Percentiles rank a stretch among this genome's conserved stretches.
Conservation (phyloP, 1,140 invertebrate genomes). For the Laodelphax striatellus region DNA sequence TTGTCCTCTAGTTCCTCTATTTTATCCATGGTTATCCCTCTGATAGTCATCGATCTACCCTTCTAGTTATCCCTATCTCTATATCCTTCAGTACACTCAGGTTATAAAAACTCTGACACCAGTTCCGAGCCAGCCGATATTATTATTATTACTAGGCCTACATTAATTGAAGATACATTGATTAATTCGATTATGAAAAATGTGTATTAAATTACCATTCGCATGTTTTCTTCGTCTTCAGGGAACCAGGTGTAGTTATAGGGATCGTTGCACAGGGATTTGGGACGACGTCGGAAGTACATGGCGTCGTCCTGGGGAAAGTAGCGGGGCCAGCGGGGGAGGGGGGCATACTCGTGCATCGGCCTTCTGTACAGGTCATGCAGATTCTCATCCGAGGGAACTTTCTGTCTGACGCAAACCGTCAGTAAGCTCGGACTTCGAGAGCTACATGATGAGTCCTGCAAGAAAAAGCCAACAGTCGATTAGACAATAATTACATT, state of each 20-base stretch:
- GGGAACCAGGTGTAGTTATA: constrained; percentile 62
- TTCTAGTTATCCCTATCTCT: too few species aligned
- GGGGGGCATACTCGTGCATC: constrained; percentile 52
- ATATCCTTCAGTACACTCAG: too few species aligned
- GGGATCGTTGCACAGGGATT: constrained; percentile 57
- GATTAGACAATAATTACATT: neutral
- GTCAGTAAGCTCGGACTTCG: constrained; percentile 62
- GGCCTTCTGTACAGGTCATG: constrained; percentile 38
- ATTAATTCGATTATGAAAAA: too few species aligned
- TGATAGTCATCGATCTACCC: too few species aligned
- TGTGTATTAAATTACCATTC: constrained; percentile 38
- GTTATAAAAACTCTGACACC: too few species aligned
- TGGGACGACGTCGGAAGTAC: constrained; percentile 46
- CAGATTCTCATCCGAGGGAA: constrained; percentile 76
- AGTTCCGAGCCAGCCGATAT: too few species aligned
- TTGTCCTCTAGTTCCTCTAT: too few species aligned
- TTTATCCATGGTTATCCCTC: too few species aligned
- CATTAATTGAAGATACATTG: too few species aligned
- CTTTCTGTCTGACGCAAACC: constrained; percentile 67
- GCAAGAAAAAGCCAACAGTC: neutral
- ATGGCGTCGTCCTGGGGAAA: constrained; percentile 18
- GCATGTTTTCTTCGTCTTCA: constrained; percentile 57
- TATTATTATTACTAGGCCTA: too few species aligned
- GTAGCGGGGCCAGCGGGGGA: constrained; percentile 50
- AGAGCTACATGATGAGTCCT: constrained; percentile 37